phyloP scores from a whole-genome alignment of 2,888 invertebrate species.

The Phania funesta region DNA sequence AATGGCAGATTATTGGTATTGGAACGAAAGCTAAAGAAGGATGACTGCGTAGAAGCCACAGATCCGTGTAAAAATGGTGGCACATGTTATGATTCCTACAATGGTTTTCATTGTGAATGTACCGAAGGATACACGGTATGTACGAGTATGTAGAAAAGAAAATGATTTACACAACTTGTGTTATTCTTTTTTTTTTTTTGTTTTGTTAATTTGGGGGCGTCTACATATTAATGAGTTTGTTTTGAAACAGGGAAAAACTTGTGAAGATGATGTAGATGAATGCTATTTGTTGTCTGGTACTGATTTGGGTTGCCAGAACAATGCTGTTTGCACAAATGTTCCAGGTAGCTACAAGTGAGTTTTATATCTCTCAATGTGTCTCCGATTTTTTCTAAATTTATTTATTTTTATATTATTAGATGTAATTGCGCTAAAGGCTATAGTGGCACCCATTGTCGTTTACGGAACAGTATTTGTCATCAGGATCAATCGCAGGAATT shows the following conservation, averaged over 20 bases:
- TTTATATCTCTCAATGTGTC: neutral
- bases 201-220: constrained; percentile 47
- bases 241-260: constrained; percentile 83
- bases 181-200: neutral
- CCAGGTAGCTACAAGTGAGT: constrained; percentile 88
- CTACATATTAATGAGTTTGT: neutral
- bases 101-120: constrained; percentile 88
- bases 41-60: constrained; percentile 70
- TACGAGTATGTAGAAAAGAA: neutral
- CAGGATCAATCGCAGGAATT: constrained; percentile 86
- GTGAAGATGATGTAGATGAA: constrained; percentile 92
- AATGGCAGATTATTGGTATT: constrained; percentile 61
- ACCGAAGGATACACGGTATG: constrained; percentile 84
- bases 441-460: constrained; percentile 91
- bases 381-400: neutral
- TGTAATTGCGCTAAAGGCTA: constrained; percentile 89
- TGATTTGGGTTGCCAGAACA: constrained; percentile 94
- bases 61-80: constrained; percentile 91
- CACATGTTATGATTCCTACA: constrained; percentile 87
- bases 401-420: constrained; percentile 78
- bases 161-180: too few relatives aligned
- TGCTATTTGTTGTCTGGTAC: constrained; percentile 89
- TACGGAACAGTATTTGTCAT: constrained; percentile 86
- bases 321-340: constrained; percentile 89
- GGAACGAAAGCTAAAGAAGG: constrained; percentile 60